Percentiles rank a stretch among this genome's conserved stretches.
Evolutionary conservation across 2,113 vertebrate genomes (phyloP).

Genomic region (Eonycteris spelaea): DNA sequence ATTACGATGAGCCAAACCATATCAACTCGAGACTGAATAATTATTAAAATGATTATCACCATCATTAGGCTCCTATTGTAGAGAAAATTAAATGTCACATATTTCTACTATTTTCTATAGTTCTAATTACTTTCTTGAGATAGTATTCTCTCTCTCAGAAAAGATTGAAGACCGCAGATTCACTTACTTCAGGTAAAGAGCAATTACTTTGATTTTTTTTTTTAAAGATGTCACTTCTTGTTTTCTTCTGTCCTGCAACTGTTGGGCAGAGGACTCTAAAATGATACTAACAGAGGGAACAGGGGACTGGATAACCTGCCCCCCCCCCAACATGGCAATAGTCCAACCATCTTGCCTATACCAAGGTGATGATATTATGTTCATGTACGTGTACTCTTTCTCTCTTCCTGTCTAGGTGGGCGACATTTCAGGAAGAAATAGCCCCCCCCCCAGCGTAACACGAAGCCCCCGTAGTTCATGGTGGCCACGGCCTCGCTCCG

Average conservation of each 20-base stretch:
- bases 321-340: accelerated
- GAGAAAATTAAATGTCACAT: neutral
- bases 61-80: neutral
- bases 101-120: neutral
- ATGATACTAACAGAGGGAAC: too few relatives aligned
- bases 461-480: accelerated
- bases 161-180: neutral
- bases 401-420: neutral
- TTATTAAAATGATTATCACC: neutral
- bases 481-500: accelerated
- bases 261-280: neutral
- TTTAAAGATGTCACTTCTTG: neutral
- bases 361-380: too few relatives aligned
- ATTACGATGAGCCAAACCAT: neutral
- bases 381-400: neutral
- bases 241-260: neutral
- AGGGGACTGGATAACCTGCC: neutral
- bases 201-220: neutral
- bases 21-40: neutral
- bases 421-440: neutral
- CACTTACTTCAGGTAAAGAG: neutral
- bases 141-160: neutral
- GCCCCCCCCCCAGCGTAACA: accelerated
- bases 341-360: neutral
- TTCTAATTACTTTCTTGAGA: neutral